phyloP scores from a whole-genome alignment of 2,888 invertebrate genomes.

The Meiosimyza platycephala region DNA sequence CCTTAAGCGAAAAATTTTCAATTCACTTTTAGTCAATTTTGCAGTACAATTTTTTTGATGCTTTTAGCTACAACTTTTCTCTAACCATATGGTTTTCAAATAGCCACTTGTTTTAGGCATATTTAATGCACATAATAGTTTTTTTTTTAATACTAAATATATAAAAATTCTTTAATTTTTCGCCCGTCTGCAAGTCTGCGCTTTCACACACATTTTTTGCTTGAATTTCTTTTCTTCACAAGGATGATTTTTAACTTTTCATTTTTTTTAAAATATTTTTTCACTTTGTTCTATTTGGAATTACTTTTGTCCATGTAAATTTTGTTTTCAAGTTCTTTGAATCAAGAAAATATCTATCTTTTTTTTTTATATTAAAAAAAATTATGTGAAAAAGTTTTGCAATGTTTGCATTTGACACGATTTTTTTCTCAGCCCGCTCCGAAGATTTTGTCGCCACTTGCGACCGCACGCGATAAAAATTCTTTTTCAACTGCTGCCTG shows the following conservation, averaged over 20 bases:
- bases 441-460: too few species aligned
- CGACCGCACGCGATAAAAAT: too few species aligned
- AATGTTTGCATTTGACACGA: slow-evolving; percentile 54
- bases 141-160: slow-evolving; percentile 9
- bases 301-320: not conserved
- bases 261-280: slow-evolving; percentile 12
- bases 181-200: not conserved
- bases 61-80: not conserved
- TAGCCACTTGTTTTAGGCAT: slow-evolving; percentile 47
- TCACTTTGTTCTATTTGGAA: slow-evolving; percentile 30
- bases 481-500: too few species aligned
- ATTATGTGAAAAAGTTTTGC: slow-evolving; percentile 47
- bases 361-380: slow-evolving; percentile 41
- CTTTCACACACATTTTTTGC: slow-evolving; percentile 4
- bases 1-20: slow-evolving; percentile 52
- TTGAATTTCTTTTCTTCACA: slow-evolving; percentile 8
- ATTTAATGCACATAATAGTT: slow-evolving; percentile 47
- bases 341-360: slow-evolving; percentile 37
- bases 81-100: slow-evolving; percentile 45
- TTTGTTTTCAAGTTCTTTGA: slow-evolving; percentile 32
- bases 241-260: slow-evolving; percentile 16
- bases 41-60: slow-evolving; percentile 22
- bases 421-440: too few species aligned
- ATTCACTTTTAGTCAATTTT: slow-evolving; percentile 43
- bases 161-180: not conserved